Conservation (phyloP, 1,140 invertebrate species). For the Caenorhabditis brenneri region DNA sequence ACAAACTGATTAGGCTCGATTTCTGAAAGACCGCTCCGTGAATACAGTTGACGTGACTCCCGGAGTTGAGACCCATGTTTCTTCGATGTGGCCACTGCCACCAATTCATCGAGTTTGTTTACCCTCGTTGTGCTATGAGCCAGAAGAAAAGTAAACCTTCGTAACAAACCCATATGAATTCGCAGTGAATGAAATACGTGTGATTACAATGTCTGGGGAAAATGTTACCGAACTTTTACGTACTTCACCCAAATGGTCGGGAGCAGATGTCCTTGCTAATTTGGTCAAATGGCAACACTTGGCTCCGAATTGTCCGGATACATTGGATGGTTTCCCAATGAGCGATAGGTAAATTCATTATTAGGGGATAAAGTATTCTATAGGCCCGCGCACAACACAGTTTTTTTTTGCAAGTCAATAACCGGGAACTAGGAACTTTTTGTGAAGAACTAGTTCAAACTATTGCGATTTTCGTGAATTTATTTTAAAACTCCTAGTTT, state of each 20-base stretch:
- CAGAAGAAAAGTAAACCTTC: conserved; percentile 40
- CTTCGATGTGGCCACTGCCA: conserved; percentile 40
- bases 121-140: not conserved
- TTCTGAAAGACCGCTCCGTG: not conserved
- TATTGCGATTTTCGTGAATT: too few relatives aligned
- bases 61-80: conserved; percentile 33
- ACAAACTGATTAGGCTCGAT: not conserved
- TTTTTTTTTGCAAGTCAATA: too few relatives aligned
- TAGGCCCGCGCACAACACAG: too few relatives aligned
- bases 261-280: conserved; percentile 17
- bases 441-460: too few relatives aligned
- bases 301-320: conserved; percentile 45
- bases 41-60: conserved; percentile 41
- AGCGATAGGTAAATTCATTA: not conserved
- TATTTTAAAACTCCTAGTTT: not conserved
- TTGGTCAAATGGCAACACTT: conserved; percentile 47
- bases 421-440: too few relatives aligned
- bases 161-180: conserved; percentile 46
- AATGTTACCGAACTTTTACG: conserved; percentile 34
- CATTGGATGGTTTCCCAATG: conserved; percentile 24
- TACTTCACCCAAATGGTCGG: not conserved
- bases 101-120: conserved; percentile 42
- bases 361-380: too few relatives aligned
- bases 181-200: conserved; percentile 3
- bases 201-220: conserved; percentile 44